phyloP scores from a whole-genome alignment of 2,797 vertebrate species.

The Lacerta viridis region DNA sequence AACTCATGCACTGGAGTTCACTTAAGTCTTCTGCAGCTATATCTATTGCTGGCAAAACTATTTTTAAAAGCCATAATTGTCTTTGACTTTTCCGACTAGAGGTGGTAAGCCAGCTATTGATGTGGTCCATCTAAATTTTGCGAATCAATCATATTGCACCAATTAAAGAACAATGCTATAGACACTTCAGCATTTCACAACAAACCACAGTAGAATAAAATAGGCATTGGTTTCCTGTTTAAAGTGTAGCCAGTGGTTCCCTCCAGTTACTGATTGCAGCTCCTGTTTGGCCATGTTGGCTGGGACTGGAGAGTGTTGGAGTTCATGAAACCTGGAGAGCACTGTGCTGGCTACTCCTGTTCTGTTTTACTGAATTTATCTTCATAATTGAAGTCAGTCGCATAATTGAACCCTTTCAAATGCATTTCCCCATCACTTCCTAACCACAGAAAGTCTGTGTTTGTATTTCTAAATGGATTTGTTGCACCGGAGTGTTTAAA shows the following conservation, averaged over 20 bases:
- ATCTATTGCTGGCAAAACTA: background rate
- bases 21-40: background rate
- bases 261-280: background rate
- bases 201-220: no score
- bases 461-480: no score
- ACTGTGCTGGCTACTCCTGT: no score
- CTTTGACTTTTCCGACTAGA: background rate
- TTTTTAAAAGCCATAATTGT: no score
- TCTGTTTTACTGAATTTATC: no score
- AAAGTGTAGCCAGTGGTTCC: background rate
- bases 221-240: no score
- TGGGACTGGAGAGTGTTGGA: background rate
- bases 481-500: no score
- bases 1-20: background rate
- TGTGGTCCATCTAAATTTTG: background rate
- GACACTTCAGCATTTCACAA: no score
- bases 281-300: background rate
- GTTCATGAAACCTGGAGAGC: background rate
- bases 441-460: no score
- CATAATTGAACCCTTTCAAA: no score
- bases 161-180: background rate
- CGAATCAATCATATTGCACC: background rate
- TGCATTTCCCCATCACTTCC: no score
- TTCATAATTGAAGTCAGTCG: no score
- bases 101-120: background rate